These are phyloP conservation scores for Nesoenas mayeri DNA, from an alignment of 2,113 vertebrate genomes.

Conservation along the genomic window DNA sequence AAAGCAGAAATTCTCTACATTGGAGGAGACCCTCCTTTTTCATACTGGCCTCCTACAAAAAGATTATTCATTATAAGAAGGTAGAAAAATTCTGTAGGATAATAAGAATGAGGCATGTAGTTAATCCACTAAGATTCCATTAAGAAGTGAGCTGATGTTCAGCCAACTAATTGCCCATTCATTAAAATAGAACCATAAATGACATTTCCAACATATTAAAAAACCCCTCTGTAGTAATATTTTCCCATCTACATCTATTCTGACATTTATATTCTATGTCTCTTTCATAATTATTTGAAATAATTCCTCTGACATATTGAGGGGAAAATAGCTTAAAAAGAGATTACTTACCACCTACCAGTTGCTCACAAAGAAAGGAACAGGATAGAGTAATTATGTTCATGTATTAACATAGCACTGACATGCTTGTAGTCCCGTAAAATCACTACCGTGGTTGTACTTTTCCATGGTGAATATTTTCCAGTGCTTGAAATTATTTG, in stretches of 20 bases:
- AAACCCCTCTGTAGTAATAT: conserved; percentile 50
- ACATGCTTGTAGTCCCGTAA: neutral
- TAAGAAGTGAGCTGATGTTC: conserved; percentile 44
- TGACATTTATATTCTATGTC: conserved; percentile 70
- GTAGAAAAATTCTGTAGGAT: conserved; percentile 19
- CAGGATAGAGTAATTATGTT: neutral
- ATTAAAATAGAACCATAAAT: conserved; percentile 69
- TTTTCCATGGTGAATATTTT: neutral
- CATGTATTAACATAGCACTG: neutral
- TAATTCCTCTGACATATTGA: conserved; percentile 61
- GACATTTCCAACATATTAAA: conserved; percentile 64
- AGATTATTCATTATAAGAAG: conserved; percentile 7
- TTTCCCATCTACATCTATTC: conserved; percentile 60
- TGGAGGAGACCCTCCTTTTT: neutral
- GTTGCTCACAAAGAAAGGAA: conserved; percentile 23
- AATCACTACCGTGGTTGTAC: neutral
- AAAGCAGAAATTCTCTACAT: neutral
- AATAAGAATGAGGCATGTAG: conserved; percentile 46
- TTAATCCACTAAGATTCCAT: conserved; percentile 65
- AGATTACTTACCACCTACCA: conserved; percentile 56
- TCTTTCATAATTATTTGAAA: conserved; percentile 66
- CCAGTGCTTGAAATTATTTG: neutral
- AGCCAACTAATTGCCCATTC: conserved; percentile 66
- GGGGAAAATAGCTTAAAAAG: conserved; percentile 55
- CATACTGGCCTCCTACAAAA: neutral